Evolutionary conservation across 1,140 invertebrate genomes (phyloP), one percentile per base, ranked within the genome.

Genomic region (Pentalonia nigronervosa): DNA sequence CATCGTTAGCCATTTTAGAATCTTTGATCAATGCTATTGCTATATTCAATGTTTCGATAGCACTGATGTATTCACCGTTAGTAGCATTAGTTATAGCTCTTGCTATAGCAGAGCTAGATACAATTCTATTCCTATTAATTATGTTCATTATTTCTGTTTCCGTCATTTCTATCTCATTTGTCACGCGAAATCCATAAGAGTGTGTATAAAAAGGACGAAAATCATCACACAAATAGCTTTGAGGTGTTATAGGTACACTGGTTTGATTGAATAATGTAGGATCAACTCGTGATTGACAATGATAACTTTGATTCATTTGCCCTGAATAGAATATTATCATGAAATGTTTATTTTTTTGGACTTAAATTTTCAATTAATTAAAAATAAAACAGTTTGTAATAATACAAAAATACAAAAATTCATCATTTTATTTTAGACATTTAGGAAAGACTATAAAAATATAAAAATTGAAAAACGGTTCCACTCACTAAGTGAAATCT

Each of bases 91-190:
- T 98, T 25, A 99, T 99, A 25, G 99, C 99, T 94, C 99, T 96
- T 23, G 98, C 98, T 94, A 99, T 99, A 6, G 99, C 99, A 76
- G 98, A 99, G 94, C 98, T 99, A 17, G 98, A 99, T 6, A 99
- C 99, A 23, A 99, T 99, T 94, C 99, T 96, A 95, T 99, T 99
- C 94, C 99, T 96, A 91, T 97, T 97, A 98, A 99, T 99, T 60
- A 99, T 99, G 95, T 99, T 99, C 95, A 99, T 99, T 95, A 99
- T 99, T 96, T 99, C 99, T 94, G 97, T 97, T 95, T 99, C 99
- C 94, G 97, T 97, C 45, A 99, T 96, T 56, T 96, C 96, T 0
- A 97, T 97, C 41, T 94, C 92, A 83, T 96, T 96, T 23, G n/a
- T 50, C 48, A 53, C 41, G 21, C 41, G 53, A 36, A 48, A 48